Base-by-base conservation (phyloP, 2,888 invertebrate species). In the Trisateles emortualis region DNA sequence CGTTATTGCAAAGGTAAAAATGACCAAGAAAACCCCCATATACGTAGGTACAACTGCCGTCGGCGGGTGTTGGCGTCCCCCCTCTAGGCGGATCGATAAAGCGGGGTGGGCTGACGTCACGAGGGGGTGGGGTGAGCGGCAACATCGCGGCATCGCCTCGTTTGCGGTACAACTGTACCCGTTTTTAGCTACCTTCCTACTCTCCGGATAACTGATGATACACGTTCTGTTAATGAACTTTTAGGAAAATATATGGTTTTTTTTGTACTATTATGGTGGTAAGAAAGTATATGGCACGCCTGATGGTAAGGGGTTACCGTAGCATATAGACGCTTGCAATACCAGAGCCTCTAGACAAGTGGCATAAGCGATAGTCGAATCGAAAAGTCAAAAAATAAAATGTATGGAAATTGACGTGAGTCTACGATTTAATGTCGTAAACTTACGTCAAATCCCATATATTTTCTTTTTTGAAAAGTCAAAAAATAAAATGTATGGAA, bases 81-180 rank as follows among this genome's bases (percentile, higher is more conserved):
- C 48, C 32, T 33, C 32, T 35, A 32, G n/a, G 48, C 65, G 71
- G 86, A 88, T 88, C 90, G 90, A 90, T 90, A 90, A 62, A 60
- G 68, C 64, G 72, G 81, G 77, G 72, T 58, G 56, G 78, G 59
- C 55, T 89, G 89, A 90, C 90, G 91, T 91, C 90, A 91, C 87
- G 44, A 68, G 68, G 72, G 68, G 74, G 62, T 66, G 66, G 73
- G 68, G 72, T 78, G 63, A 47, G 51, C 73, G 67, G 45, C 30
- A 54, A 55, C 62, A 47, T 44, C 62, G 65, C 40, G 42, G 41
- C 59, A 47, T 66, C 51, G 67, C 65, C 61, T 63, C 69, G 68
- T 68, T 74, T 72, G 61, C 64, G 51, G 68, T 64, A 49, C 65
- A 39, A 52, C 49, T 50, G 22, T 44, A 33, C 35, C n/a, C 24